Conservation (phyloP, 1,140 invertebrate genomes). For the Tetranychus cinnabarinus region DNA sequence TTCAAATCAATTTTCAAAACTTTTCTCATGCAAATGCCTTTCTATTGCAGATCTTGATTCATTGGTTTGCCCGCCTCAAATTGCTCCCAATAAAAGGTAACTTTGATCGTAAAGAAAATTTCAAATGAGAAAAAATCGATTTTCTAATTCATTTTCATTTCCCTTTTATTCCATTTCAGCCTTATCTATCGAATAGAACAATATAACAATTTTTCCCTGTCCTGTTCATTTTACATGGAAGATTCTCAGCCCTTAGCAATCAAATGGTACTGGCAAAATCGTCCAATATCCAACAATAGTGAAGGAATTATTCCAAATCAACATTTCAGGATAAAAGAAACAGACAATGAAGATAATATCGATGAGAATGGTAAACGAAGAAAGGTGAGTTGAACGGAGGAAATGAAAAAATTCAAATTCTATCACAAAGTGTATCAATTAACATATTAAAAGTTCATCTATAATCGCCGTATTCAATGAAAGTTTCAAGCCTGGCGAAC, state of each 20-base stretch:
- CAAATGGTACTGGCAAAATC: slow-evolving; percentile 9
- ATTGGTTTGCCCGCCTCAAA: background rate
- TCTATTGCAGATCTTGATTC: background rate
- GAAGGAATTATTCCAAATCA: slow-evolving; percentile 3
- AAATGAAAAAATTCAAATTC: too few relatives aligned
- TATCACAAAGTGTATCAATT: too few relatives aligned
- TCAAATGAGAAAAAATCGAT: background rate
- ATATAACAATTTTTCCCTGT: background rate
- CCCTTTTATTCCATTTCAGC: background rate
- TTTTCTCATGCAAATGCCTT: too few relatives aligned
- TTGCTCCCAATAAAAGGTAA: background rate
- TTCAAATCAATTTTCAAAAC: too few relatives aligned
- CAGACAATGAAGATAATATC: background rate
- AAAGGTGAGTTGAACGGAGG: background rate
- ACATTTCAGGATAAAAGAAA: slow-evolving; percentile 5
- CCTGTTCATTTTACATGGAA: slow-evolving; percentile 1
- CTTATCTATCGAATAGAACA: background rate
- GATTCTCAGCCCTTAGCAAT: background rate
- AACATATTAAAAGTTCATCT: too few relatives aligned
- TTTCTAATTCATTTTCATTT: background rate
- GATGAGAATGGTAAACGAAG: background rate
- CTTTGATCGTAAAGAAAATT: background rate
- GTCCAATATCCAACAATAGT: slow-evolving; percentile 6
- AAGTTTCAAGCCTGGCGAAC: too few relatives aligned
- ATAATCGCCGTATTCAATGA: too few relatives aligned